Evolutionary conservation across 2,113 vertebrate genomes (phyloP), one percentile per base, ranked within the genome.

Genomic region (Uria lomvia): DNA sequence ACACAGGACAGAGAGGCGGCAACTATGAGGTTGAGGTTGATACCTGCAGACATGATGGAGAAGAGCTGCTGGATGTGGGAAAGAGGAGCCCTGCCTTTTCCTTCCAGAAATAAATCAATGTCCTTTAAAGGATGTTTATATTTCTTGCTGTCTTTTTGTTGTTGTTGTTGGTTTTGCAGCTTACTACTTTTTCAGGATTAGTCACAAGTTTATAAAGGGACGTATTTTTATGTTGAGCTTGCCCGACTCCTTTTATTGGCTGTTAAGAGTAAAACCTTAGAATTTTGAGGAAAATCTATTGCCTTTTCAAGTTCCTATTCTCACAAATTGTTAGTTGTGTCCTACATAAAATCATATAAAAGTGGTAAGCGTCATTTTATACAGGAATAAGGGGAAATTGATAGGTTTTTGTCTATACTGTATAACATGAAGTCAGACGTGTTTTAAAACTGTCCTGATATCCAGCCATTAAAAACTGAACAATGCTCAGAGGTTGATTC

Each of bases 21-120:
- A 34, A 3, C 27, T 52, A 27, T 27, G 11, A 82, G 17, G 9
- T 29, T 63, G n/a, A 27, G 12, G 12, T 36, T 1, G 0, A 8
- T 43, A 21, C 3, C 2, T 1, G 1, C 8, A 24, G 0, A 0
- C 0, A 0, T 42, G 42, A 24, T 27, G 8, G 34, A 91, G 29
- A 71, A 62, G 30, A 58, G 8, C 15, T 63, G 23, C 43, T 63
- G 26, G 15, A 63, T 23, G 4, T 24, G 15, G 16, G 34, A 60
- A 91, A 74, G 8, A 49, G 5, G 4, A 70, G 18, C 40, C 12
- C 38, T 62, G 42, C 6, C 2, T 86, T 76, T 92, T 62, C 16
- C 24, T 90, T 82, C 26, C 38, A 79, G 12, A 20, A 23, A 13
- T 8, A 79, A 68, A 18, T 27, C 47, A 52, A 15, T 2, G 1